phyloP scores from a whole-genome alignment of 2,113 vertebrate genomes.

The Puntigrus tetrazona region DNA sequence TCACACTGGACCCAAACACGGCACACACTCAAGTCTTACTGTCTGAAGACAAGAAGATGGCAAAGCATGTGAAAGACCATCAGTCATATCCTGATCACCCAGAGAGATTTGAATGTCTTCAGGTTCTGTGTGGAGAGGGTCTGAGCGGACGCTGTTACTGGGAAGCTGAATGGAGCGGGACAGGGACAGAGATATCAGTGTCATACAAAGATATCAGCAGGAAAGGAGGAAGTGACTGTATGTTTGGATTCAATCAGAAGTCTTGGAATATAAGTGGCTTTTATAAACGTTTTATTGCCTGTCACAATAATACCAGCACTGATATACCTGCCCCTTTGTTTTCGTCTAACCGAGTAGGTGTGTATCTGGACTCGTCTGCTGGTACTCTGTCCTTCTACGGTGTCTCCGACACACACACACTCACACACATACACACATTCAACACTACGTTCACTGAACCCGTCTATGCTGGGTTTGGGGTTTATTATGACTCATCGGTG shows the following conservation, averaged over 20 bases:
- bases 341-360: neutral
- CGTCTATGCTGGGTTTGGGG: neutral
- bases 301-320: neutral
- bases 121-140: neutral
- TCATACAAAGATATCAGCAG: neutral
- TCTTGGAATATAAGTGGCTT: neutral
- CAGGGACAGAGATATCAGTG: neutral
- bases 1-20: neutral
- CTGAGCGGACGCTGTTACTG: neutral
- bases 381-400: neutral
- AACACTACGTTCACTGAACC: neutral
- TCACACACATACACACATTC: constrained; percentile 5
- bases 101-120: constrained; percentile 1
- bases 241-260: neutral
- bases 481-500: neutral
- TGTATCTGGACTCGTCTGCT: neutral
- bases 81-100: neutral
- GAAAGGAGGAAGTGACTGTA: neutral
- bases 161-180: neutral
- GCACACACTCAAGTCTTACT: neutral
- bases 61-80: neutral
- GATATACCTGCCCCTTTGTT: neutral
- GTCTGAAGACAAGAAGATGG: neutral
- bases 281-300: neutral
- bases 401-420: neutral